Evolutionary conservation across 2,888 invertebrate genomes (phyloP).

Genomic region (Lapara coniferarum): DNA sequence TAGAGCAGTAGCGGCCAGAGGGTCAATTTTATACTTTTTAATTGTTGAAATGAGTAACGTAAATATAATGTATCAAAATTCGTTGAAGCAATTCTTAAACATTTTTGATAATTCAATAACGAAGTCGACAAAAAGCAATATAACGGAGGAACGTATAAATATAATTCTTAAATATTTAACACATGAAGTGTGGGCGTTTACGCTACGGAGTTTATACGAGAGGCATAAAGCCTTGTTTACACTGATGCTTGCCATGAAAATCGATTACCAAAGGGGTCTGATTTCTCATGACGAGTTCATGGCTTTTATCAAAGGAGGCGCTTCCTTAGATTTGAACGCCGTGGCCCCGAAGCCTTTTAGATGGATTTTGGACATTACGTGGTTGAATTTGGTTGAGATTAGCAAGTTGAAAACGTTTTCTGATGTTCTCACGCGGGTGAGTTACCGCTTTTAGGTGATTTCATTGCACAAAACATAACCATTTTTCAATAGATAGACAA

Average conservation of each 20-base stretch:
- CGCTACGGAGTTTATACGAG: constrained; percentile 95
- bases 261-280: constrained; percentile 91
- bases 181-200: constrained; percentile 96
- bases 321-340: constrained; percentile 95
- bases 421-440: constrained; percentile 90
- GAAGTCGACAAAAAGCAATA: constrained; percentile 92
- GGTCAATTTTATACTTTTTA: constrained; percentile 96
- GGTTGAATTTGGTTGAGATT: constrained; percentile 97
- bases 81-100: constrained; percentile 95
- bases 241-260: constrained; percentile 96
- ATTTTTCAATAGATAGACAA: too few species aligned
- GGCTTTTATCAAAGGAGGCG: constrained; percentile 98
- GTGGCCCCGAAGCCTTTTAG: constrained; percentile 96
- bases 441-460: constrained; percentile 29
- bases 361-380: constrained; percentile 98
- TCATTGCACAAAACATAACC: not conserved
- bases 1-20: constrained; percentile 96
- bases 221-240: constrained; percentile 96
- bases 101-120: constrained; percentile 97
- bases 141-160: constrained; percentile 93
- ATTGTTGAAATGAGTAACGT: constrained; percentile 99
- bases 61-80: constrained; percentile 98
- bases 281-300: constrained; percentile 96
- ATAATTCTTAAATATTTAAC: constrained; percentile 96
- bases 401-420: constrained; percentile 92